phyloP scores from a whole-genome alignment of 2,888 invertebrate genomes.

The Pheosia gnoma region DNA sequence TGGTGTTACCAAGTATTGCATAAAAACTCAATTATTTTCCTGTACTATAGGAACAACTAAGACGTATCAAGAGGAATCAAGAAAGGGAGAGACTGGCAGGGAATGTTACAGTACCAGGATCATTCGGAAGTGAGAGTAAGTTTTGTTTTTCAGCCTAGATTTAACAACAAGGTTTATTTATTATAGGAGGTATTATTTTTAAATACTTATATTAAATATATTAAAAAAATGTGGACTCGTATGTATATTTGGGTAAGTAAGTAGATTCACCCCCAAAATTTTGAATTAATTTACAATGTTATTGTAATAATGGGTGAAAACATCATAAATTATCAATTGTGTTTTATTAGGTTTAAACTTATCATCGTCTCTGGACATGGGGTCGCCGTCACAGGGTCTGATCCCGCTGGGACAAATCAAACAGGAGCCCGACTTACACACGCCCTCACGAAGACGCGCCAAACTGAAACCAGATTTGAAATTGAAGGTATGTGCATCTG shows the following conservation, averaged over 20 bases:
- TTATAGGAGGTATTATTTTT: too few species aligned
- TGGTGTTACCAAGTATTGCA: background rate
- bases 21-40: background rate
- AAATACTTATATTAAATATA: too few species aligned
- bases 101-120: conserved; percentile 65
- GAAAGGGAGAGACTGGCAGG: conserved; percentile 90
- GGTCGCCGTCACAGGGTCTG: conserved; percentile 63
- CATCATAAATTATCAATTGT: background rate
- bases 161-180: too few species aligned
- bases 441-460: conserved; percentile 90
- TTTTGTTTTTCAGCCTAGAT: conserved; percentile 13
- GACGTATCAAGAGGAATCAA: conserved; percentile 97
- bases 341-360: conserved; percentile 45
- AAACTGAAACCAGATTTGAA: conserved; percentile 95
- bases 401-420: conserved; percentile 76
- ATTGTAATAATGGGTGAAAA: too few species aligned
- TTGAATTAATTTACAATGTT: too few species aligned
- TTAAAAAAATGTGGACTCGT: too few species aligned
- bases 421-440: conserved; percentile 81
- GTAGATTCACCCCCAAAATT: too few species aligned
- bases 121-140: conserved; percentile 64
- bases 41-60: conserved; percentile 89
- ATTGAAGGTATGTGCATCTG: conserved; percentile 77
- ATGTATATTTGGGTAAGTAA: too few species aligned
- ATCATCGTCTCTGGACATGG: conserved; percentile 58